phyloP scores from a whole-genome alignment of 2,113 vertebrate species.

The Sebastes fasciatus region DNA sequence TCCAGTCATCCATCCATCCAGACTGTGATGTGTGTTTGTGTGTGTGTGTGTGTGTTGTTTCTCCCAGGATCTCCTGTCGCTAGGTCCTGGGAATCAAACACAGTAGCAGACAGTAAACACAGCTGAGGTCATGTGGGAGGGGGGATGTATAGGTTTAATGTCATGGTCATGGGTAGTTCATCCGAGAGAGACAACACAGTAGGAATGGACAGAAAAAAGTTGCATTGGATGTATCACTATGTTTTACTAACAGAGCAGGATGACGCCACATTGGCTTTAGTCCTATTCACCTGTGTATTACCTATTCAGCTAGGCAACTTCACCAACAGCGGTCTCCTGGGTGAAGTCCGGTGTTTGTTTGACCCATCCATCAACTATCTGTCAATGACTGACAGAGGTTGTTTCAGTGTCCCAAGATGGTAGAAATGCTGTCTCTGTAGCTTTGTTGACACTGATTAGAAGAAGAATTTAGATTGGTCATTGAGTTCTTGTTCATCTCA shows the following conservation, averaged over 20 bases:
- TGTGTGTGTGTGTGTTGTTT: slow-evolving; percentile 21
- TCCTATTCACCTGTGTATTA: background rate
- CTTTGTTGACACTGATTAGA: background rate
- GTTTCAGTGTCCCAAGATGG: background rate
- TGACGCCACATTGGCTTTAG: background rate
- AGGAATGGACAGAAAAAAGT: background rate
- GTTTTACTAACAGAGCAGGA: background rate
- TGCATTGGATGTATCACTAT: background rate
- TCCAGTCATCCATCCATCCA: slow-evolving; percentile 28
- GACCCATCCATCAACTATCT: no score
- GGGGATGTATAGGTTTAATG: slow-evolving; percentile 33
- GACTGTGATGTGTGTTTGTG: background rate
- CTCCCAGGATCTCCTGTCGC: slow-evolving; percentile 60
- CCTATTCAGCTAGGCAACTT: background rate
- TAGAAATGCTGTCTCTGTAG: background rate
- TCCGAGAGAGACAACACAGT: background rate
- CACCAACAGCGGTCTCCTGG: no score
- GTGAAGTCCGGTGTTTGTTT: no score
- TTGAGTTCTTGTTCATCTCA: background rate
- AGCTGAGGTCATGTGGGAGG: slow-evolving; percentile 37
- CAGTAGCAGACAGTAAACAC: slow-evolving; percentile 63
- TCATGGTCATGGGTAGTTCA: slow-evolving; percentile 21
- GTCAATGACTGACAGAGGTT: background rate
- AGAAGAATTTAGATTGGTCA: background rate
- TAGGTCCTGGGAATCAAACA: slow-evolving; percentile 66